Percentiles rank a stretch among this genome's conserved stretches.
phyloP scores from a whole-genome alignment of 2,797 vertebrate genomes.

The Gallirallus australis region DNA sequence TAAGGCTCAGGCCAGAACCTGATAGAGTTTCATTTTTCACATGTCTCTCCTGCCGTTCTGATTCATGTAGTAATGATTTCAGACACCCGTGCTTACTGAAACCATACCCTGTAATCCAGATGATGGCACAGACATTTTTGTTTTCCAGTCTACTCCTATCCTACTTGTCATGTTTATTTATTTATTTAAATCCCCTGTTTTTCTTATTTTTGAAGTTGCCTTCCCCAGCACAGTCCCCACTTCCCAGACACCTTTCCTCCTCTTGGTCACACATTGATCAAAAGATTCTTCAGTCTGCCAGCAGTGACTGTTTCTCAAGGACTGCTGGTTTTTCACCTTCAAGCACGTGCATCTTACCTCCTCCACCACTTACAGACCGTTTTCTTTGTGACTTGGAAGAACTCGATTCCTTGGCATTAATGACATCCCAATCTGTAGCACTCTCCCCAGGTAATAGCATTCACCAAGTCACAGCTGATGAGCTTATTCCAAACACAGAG shows the following conservation, averaged over 20 bases:
- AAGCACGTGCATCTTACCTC: slow-evolving; percentile 71
- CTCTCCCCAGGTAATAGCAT: slow-evolving; percentile 10
- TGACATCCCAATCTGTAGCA: slow-evolving; percentile 49
- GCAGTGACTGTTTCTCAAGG: slow-evolving; percentile 83
- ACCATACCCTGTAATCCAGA: slow-evolving; percentile 29
- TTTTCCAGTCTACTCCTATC: not conserved
- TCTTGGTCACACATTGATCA: slow-evolving; percentile 71
- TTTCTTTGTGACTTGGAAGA: slow-evolving; percentile 78
- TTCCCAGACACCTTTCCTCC: slow-evolving; percentile 67
- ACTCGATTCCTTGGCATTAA: slow-evolving; percentile 61
- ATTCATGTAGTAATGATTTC: slow-evolving; percentile 67
- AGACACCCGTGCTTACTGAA: slow-evolving; percentile 46
- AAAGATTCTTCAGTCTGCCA: slow-evolving; percentile 75
- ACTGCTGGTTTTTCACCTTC: slow-evolving; percentile 75
- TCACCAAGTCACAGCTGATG: slow-evolving; percentile 67
- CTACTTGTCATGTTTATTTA: slow-evolving; percentile 33
- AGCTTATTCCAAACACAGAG: slow-evolving; percentile 69
- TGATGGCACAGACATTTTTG: slow-evolving; percentile 7
- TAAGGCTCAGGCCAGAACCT: slow-evolving; percentile 48
- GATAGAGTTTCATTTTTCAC: slow-evolving; percentile 58
- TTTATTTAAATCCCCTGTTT: slow-evolving; percentile 64
- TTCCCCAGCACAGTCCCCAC: slow-evolving; percentile 72
- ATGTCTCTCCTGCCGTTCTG: slow-evolving; percentile 56
- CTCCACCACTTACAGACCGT: slow-evolving; percentile 79
- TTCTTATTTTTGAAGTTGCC: slow-evolving; percentile 80